Conservation (phyloP, 2,797 vertebrate genomes). For the Eulemur albifrons region DNA sequence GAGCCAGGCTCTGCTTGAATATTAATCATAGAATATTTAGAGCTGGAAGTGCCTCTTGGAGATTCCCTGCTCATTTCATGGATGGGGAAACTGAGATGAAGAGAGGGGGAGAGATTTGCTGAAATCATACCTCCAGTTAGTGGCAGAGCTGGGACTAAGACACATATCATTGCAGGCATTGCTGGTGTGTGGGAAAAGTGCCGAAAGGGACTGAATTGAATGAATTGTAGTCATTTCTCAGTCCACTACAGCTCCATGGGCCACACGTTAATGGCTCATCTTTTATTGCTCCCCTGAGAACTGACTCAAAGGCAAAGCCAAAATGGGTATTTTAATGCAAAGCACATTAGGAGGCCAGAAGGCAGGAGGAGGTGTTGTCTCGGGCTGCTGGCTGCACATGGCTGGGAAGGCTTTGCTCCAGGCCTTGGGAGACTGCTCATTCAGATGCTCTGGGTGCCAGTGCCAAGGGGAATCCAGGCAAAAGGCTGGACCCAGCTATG, state of each 20-base stretch:
- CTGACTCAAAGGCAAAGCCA: slow-evolving; percentile 66
- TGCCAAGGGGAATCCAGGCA: neutral
- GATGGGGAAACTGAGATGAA: slow-evolving; percentile 17
- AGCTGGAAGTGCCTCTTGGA: neutral
- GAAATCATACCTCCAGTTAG: neutral
- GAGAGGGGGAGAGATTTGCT: neutral
- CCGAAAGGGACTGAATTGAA: slow-evolving; percentile 36
- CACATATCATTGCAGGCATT: neutral
- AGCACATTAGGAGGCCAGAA: neutral
- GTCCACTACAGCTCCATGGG: neutral
- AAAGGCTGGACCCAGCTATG: neutral
- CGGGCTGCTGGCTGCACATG: slow-evolving; percentile 50
- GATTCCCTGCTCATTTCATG: neutral
- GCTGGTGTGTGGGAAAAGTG: neutral
- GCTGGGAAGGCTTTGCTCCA: slow-evolving; percentile 44
- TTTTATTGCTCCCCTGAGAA: slow-evolving; percentile 63
- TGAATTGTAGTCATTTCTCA: slow-evolving; percentile 47
- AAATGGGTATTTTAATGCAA: slow-evolving; percentile 68
- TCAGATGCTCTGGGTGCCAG: neutral
- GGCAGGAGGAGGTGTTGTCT: slow-evolving; percentile 39
- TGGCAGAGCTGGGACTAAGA: neutral
- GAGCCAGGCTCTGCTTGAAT: neutral
- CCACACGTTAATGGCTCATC: slow-evolving; percentile 62
- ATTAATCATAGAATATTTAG: neutral
- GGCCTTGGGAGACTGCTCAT: neutral